Percentiles rank a stretch among this genome's conserved stretches.
These are phyloP conservation scores for Gryon sp. DNA, from an alignment of 1,140 invertebrate species.

Conservation along the genomic window DNA sequence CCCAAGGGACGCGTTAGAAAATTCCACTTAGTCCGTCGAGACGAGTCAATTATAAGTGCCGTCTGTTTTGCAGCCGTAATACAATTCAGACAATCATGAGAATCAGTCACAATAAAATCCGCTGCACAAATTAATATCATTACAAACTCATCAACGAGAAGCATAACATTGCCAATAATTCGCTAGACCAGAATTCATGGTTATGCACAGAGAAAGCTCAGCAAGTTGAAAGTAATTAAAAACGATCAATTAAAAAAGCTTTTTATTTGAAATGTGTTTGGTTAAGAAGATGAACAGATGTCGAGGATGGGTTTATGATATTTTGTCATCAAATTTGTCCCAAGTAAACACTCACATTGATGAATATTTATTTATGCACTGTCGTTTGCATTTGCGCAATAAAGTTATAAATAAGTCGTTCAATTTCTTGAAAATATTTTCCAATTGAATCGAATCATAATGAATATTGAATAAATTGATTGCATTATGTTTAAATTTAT, in stretches of 20 bases:
- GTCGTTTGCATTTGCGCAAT: conserved; percentile 21
- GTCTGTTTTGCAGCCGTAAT: conserved; percentile 55
- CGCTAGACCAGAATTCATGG: background rate
- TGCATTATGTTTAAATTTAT: too few relatives aligned
- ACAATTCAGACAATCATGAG: conserved; percentile 50
- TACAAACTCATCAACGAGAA: conserved; percentile 41
- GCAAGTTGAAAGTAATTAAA: conserved; percentile 13
- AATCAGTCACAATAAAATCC: conserved; percentile 56
- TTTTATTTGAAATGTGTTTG: conserved; percentile 11
- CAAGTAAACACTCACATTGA: conserved; percentile 13
- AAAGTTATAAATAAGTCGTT: conserved; percentile 22
- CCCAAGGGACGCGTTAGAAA: conserved; percentile 52
- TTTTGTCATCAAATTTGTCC: conserved; percentile 16
- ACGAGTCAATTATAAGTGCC: conserved; percentile 57
- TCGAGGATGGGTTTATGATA: background rate
- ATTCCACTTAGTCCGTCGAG: conserved; percentile 55
- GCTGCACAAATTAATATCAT: conserved; percentile 31
- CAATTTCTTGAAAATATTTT: conserved; percentile 58
- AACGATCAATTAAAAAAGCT: conserved; percentile 29
- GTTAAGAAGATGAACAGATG: background rate
- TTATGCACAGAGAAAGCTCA: background rate
- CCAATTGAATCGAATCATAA: too few relatives aligned
- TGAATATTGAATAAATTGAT: too few relatives aligned
- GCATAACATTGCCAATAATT: conserved; percentile 5
- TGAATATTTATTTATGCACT: conserved; percentile 36